These are phyloP conservation scores for Dicrostonyx torquatus DNA, from an alignment of 2,797 vertebrate genomes.

Conservation along the genomic window DNA sequence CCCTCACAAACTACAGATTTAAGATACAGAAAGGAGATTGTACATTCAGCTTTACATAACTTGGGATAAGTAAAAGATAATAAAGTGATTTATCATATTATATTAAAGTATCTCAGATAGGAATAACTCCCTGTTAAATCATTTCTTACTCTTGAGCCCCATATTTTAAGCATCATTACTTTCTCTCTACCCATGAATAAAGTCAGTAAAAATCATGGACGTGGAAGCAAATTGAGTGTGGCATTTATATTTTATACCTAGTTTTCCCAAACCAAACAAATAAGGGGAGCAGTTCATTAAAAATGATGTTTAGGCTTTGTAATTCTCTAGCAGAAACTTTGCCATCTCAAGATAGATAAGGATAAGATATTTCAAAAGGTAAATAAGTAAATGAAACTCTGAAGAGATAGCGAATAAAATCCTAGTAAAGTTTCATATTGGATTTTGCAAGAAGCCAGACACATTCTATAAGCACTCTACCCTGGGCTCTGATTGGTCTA, in stretches of 20 bases:
- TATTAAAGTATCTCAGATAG: background rate
- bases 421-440: background rate
- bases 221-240: background rate
- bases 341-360: background rate
- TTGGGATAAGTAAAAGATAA: conserved; percentile 8
- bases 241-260: background rate
- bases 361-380: background rate
- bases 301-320: background rate
- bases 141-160: background rate
- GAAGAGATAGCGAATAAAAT: background rate
- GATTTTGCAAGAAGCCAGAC: conserved; percentile 12
- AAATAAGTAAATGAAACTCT: background rate
- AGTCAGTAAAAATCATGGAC: background rate
- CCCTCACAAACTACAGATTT: background rate
- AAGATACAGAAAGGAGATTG: background rate
- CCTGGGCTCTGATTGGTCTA: background rate
- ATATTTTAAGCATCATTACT: conserved; percentile 31
- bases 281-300: background rate
- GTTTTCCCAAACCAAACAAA: background rate
- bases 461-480: background rate
- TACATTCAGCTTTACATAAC: conserved; percentile 15
- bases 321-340: background rate
- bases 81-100: background rate
- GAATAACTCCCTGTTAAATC: background rate
- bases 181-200: background rate